Percentiles rank a stretch among this genome's conserved stretches.
Evolutionary conservation across 2,113 vertebrate species (phyloP).

Genomic region (Myocastor coypus): DNA sequence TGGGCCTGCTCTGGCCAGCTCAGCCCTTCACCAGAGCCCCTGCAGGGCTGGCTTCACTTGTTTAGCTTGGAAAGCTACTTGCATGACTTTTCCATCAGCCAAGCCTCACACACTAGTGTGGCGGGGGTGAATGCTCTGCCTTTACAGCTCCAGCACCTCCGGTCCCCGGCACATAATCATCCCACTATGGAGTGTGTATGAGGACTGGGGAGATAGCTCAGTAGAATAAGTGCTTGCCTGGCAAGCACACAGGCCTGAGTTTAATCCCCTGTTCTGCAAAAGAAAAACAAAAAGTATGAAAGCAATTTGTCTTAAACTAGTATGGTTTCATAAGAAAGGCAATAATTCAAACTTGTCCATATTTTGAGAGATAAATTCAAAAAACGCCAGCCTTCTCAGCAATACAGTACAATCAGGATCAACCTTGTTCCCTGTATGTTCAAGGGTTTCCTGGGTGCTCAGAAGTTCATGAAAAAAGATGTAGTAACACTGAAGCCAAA

Average conservation of each 20-base stretch:
- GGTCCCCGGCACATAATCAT: background rate
- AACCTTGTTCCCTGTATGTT: background rate
- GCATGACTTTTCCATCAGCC: background rate
- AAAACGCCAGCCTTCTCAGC: background rate
- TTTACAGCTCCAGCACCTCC: background rate
- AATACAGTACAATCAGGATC: background rate
- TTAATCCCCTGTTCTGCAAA: too few relatives aligned
- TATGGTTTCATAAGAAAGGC: background rate
- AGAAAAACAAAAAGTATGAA: background rate
- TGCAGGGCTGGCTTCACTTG: background rate
- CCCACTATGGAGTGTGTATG: background rate
- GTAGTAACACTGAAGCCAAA: background rate
- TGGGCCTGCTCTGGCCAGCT: background rate
- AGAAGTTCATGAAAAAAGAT: fast-evolving
- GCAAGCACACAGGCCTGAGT: too few relatives aligned
- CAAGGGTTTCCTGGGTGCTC: background rate
- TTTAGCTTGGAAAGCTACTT: background rate
- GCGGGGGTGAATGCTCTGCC: background rate
- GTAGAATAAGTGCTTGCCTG: too few relatives aligned
- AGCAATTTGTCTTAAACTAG: background rate
- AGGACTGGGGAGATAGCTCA: too few relatives aligned
- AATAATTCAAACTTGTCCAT: background rate
- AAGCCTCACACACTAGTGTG: background rate
- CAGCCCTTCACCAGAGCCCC: background rate
- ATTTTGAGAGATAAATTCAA: conserved; percentile 41